Base-by-base conservation (phyloP, 2,888 invertebrate species). In the Drosophila austrosaltans region DNA sequence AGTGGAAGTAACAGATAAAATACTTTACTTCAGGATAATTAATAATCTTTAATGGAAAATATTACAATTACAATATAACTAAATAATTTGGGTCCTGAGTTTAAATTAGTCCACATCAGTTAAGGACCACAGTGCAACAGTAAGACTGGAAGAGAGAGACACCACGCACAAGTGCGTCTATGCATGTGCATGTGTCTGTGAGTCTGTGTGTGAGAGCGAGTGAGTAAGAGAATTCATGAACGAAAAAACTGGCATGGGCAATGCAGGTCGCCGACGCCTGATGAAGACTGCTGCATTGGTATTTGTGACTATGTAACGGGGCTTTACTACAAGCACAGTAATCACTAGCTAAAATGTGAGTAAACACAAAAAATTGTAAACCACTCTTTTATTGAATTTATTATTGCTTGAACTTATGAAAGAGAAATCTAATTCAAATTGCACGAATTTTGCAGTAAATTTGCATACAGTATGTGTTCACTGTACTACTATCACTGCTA, bases 151-250 rank as follows among this genome's bases (percentile, higher is more conserved):
- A 61, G 63, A 63, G 59, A 40, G 63, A 42, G 72, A 66, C 66
- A 66, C 66, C 66, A 84, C 82, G 82, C 82, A 79, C 84, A 68
- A 78, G 44, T 66, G 60, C 66, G 25, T 44, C 20, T 48, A 22
- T 12, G 30, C 32, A 28, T 28, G 68, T 69, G 69, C 53, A 58
- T 64, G 56, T 59, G 42, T 53, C 40, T 62, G 53, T 63, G 61
- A 71, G 65, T 57, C 36, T 65, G 32, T 28, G 39, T 62, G 20
- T 30, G 32, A 20, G 42, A 32, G 42, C 32, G 30, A 60, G 30
- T 25, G 25, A 48, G 44, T 48, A 10, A 48, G 48, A 48, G 48
- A 25, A 48, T 59, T 42, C 12, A 44, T n/a, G 40, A 42, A 53
- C 57, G 70, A 54, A 53, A 63, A 72, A 64, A 60, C 44, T 28